phyloP scores from a whole-genome alignment of 2,888 invertebrate species.

The Spilosoma lubricipeda region DNA sequence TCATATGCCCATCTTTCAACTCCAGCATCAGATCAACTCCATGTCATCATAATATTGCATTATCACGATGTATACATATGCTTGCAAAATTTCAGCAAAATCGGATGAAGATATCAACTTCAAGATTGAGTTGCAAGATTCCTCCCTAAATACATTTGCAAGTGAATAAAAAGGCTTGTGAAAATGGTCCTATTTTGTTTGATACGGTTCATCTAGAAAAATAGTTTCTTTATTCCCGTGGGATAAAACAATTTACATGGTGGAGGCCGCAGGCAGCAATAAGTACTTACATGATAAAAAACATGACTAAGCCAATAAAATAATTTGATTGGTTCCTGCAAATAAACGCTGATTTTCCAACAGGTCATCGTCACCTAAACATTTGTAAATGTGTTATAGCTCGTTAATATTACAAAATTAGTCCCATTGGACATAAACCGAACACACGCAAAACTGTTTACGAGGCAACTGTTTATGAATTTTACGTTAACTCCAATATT shows the following conservation, averaged over 20 bases:
- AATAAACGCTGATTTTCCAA: background rate
- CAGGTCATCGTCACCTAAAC: conserved; percentile 16
- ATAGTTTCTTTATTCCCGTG: background rate
- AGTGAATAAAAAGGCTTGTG: too few species aligned
- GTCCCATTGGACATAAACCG: conserved; percentile 37
- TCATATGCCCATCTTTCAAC: too few species aligned
- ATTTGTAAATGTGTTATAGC: conserved; percentile 23
- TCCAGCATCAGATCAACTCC: too few species aligned
- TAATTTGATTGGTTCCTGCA: background rate
- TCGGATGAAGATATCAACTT: too few species aligned
- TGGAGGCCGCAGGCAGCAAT: background rate
- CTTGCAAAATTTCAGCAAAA: too few species aligned
- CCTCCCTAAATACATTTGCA: too few species aligned
- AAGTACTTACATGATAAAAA: background rate
- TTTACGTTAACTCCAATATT: conserved; percentile 30
- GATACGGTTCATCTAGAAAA: background rate
- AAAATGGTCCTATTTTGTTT: too few species aligned
- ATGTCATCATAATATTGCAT: too few species aligned
- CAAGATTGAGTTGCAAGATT: too few species aligned
- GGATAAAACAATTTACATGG: background rate
- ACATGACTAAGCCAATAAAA: background rate
- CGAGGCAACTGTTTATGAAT: conserved; percentile 19
- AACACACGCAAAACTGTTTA: conserved; percentile 44
- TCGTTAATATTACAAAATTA: conserved; percentile 25
- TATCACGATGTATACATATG: too few species aligned